Conservation (phyloP, 2,888 invertebrate species). For the Drosophila hamatofila region DNA sequence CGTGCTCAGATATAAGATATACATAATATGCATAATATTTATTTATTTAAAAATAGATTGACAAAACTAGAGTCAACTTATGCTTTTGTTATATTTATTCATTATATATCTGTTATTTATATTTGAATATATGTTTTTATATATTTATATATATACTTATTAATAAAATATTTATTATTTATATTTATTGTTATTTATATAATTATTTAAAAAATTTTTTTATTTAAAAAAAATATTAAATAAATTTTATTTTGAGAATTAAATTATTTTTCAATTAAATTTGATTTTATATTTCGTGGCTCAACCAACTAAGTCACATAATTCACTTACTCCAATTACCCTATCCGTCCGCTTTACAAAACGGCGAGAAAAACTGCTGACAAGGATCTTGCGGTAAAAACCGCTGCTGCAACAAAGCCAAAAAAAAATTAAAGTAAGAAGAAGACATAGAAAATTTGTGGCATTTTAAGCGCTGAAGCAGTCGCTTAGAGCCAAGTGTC, state of each 20-base stretch:
- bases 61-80: too few relatives aligned
- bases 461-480: conserved; percentile 71
- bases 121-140: too few relatives aligned
- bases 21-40: too few relatives aligned
- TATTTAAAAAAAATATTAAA: too few relatives aligned
- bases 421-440: conserved; percentile 5
- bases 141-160: too few relatives aligned
- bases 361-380: conserved; percentile 51
- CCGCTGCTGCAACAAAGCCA: conserved; percentile 23
- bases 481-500: conserved; percentile 75
- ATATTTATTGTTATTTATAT: too few relatives aligned
- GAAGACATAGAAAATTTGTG: conserved; percentile 58
- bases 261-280: neutral
- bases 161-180: too few relatives aligned
- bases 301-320: conserved; percentile 9
- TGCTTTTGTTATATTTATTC: too few relatives aligned
- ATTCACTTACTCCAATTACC: conserved; percentile 21
- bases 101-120: too few relatives aligned
- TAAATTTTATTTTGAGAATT: neutral
- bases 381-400: conserved; percentile 61
- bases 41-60: too few relatives aligned
- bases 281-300: neutral
- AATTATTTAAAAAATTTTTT: too few relatives aligned
- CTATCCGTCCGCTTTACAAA: conserved; percentile 22
- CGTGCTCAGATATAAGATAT: too few relatives aligned